These are phyloP conservation scores for Meloidogyne exigua DNA, from an alignment of 1,140 invertebrate species.

Conservation along the genomic window DNA sequence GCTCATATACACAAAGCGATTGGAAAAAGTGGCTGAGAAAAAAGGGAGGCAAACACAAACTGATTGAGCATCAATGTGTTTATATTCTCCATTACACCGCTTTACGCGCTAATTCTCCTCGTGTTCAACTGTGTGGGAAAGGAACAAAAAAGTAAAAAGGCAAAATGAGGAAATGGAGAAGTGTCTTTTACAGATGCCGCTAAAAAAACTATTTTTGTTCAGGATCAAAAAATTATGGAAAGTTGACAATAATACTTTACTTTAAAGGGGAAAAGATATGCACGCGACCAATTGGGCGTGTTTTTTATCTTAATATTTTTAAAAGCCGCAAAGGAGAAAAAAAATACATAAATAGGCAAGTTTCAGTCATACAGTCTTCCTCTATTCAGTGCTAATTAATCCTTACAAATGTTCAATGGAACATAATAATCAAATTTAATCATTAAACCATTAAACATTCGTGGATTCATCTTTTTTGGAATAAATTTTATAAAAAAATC, in stretches of 20 bases:
- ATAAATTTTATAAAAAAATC: too few species aligned
- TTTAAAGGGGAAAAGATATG: background rate
- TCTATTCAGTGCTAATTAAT: too few species aligned
- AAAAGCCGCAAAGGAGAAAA: background rate
- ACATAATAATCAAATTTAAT: too few species aligned
- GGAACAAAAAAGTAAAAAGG: background rate
- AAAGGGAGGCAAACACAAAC: background rate
- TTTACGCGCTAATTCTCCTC: background rate
- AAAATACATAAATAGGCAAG: too few species aligned
- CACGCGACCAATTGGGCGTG: background rate
- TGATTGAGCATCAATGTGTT: background rate
- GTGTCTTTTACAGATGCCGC: background rate
- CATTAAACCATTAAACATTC: too few species aligned
- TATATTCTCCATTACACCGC: background rate
- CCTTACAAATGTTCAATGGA: too few species aligned
- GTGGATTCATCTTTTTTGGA: too few species aligned
- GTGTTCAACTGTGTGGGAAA: conserved; percentile 1
- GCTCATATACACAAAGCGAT: background rate
- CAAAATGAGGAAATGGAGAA: background rate
- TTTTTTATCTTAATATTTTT: background rate
- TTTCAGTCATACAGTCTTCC: too few species aligned
- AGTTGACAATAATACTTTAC: background rate
- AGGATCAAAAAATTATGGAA: background rate
- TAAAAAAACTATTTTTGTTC: background rate
- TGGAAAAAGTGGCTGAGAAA: background rate